Evolutionary conservation across 1,140 invertebrate genomes (phyloP), one percentile per base, ranked within the genome.

Genomic region (Macrobrachium rosenbergii): DNA sequence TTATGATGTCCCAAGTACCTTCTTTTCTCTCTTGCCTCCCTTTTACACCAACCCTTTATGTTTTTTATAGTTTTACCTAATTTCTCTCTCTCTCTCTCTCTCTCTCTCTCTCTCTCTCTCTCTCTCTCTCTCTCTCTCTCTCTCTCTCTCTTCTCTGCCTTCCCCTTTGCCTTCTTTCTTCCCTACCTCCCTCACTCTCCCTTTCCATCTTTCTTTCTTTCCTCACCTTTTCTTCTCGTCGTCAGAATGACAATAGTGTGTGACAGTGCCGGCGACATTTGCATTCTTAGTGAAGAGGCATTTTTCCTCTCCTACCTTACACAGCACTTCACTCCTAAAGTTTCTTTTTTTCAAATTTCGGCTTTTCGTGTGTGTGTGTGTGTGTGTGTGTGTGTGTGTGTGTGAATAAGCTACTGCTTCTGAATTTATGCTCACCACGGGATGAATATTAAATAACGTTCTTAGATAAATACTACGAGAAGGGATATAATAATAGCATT

Each of bases 211-310:
- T 45, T 43, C 52, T 45, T 37, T 52, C 72, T 45, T 52, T 45
- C 52, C 72, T 52, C 52, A 52, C 52, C 72, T 28, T 75, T 75
- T 75, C 37, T 75, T 28, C 72, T 17, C 52, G 37, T 37, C 52
- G 72, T 45, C 37, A 28, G 23, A 75, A 43, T 45, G 72, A 75
- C 37, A 75, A 75, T 75, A 43, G 52, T 43, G 72, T 45, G 72
- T 75, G 52, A 52, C 52, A 52, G 52, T 52, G 52, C 52, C 6
- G 52, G 52, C 52, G 52, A 52, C 52, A 52, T 52, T 52, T 52
- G 52, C 52, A 52, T 52, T 52, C 52, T 52, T 12, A 52, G 52
- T 52, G 52, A 52, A 8, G 52, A 52, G 52, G 52, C 52, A 52
- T 52, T 52, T 52, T 52, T 52, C 52, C 52, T 52, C 52, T 52